phyloP scores from a whole-genome alignment of 2,888 invertebrate genomes.

The Sinotaia quadrata region DNA sequence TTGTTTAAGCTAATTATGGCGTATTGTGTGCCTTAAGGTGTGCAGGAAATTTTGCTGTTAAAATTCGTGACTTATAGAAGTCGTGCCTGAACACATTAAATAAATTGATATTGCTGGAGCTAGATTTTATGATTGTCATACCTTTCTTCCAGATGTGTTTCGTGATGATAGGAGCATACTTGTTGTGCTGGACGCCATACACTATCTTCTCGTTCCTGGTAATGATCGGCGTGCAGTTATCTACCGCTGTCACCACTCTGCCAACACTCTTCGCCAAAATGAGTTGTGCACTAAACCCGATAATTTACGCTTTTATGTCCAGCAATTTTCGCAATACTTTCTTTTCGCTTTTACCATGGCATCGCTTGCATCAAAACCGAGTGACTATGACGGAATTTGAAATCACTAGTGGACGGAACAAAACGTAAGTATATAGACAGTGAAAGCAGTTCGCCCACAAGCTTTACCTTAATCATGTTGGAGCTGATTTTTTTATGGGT shows the following conservation, averaged over 20 bases:
- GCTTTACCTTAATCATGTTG: too few species aligned
- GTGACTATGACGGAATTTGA: neutral
- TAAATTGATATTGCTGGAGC: neutral
- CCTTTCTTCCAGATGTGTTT: slow-evolving; percentile 36
- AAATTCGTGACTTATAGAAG: too few species aligned
- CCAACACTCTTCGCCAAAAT: slow-evolving; percentile 45
- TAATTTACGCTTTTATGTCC: slow-evolving; percentile 35
- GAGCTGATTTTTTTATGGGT: too few species aligned
- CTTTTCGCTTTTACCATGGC: slow-evolving; percentile 1
- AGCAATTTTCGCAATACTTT: slow-evolving; percentile 33
- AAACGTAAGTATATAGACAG: too few species aligned
- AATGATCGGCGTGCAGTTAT: slow-evolving; percentile 10
- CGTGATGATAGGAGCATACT: slow-evolving; percentile 31
- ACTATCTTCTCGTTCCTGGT: slow-evolving; percentile 33
- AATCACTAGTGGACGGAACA: too few species aligned
- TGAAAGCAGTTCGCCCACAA: too few species aligned
- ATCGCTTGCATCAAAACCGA: neutral
- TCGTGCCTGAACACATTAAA: neutral
- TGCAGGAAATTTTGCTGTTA: too few species aligned
- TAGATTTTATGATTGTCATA: too few species aligned
- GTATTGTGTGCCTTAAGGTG: too few species aligned
- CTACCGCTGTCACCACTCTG: slow-evolving; percentile 23
- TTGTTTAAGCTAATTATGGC: too few species aligned
- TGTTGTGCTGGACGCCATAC: slow-evolving; percentile 41
- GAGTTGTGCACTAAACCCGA: slow-evolving; percentile 38